Evolutionary conservation across 1,140 invertebrate species (phyloP).

Genomic region (Zaprionus lachaisei): DNA sequence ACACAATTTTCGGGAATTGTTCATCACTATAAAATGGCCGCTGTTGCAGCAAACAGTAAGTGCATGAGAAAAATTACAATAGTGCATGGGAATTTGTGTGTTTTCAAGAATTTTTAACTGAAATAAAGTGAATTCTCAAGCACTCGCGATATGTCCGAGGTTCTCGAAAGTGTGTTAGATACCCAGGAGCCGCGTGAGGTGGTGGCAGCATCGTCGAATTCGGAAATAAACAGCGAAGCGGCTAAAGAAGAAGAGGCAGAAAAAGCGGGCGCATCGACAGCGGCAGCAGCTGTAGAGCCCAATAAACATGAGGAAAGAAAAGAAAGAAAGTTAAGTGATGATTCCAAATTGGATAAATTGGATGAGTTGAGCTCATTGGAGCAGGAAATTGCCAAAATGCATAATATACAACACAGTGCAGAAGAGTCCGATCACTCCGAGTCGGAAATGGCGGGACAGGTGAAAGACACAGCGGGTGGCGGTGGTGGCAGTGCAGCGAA

Average conservation of each 20-base stretch:
- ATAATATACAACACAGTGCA: slow-evolving; percentile 45
- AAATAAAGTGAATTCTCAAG: background rate
- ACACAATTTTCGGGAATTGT: background rate
- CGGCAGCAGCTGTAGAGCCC: background rate
- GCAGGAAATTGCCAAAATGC: slow-evolving; percentile 78
- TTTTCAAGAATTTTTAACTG: slow-evolving; percentile 22
- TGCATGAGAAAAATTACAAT: slow-evolving; percentile 41
- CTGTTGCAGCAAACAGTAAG: slow-evolving; percentile 54
- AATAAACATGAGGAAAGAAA: slow-evolving; percentile 29
- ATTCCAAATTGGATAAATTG: slow-evolving; percentile 35
- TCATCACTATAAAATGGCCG: slow-evolving; percentile 58
- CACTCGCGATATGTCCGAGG: slow-evolving; percentile 49
- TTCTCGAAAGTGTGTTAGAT: slow-evolving; percentile 21
- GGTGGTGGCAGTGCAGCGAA: slow-evolving; percentile 21
- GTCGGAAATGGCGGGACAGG: background rate
- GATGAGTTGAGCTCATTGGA: slow-evolving; percentile 75
- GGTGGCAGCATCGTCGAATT: slow-evolving; percentile 3
- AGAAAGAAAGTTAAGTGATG: slow-evolving; percentile 9
- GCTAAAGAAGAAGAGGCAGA: slow-evolving; percentile 24
- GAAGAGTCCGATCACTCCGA: slow-evolving; percentile 15
- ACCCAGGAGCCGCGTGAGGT: slow-evolving; percentile 14
- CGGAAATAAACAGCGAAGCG: slow-evolving; percentile 37
- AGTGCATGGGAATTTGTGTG: slow-evolving; percentile 38
- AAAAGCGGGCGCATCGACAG: slow-evolving; percentile 39
- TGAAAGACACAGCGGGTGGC: slow-evolving; percentile 9